A percentile compares a stretch with the other conserved stretches of the same genome.
Evolutionary conservation across 2,888 invertebrate genomes (phyloP).

Genomic region (Eugnorisma glareosa): DNA sequence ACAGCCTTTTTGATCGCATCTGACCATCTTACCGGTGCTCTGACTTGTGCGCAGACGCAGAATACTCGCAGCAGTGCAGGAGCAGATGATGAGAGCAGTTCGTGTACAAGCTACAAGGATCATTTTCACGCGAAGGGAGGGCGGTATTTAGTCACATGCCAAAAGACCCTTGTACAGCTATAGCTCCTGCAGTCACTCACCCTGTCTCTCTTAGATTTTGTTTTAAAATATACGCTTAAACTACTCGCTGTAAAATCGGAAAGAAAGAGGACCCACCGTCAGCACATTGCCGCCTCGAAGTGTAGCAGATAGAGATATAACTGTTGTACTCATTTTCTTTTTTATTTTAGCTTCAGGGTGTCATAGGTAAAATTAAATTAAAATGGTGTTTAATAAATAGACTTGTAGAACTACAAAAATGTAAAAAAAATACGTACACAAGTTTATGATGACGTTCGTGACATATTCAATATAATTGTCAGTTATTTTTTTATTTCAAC

Average conservation of each 20-base stretch:
- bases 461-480: neutral
- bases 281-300: conserved; percentile 19
- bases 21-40: too few species aligned
- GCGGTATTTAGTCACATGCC: neutral
- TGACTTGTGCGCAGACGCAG: too few species aligned
- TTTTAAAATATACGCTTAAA: neutral
- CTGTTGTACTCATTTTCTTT: conserved; percentile 15
- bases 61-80: too few species aligned
- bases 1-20: too few species aligned
- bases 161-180: neutral
- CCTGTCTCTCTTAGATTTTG: neutral
- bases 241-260: neutral
- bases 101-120: neutral
- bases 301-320: neutral
- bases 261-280: conserved; percentile 23
- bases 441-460: conserved; percentile 1
- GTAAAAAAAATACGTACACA: neutral
- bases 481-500: neutral
- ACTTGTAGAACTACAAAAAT: conserved; percentile 5
- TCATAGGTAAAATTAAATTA: neutral
- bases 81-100: neutral
- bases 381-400: neutral
- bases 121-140: neutral
- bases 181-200: neutral
- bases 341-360: conserved; percentile 4